A percentile compares a stretch with the other conserved stretches of the same genome.
Conservation (phyloP, 2,797 vertebrate species). For the Valencia hispanica region DNA sequence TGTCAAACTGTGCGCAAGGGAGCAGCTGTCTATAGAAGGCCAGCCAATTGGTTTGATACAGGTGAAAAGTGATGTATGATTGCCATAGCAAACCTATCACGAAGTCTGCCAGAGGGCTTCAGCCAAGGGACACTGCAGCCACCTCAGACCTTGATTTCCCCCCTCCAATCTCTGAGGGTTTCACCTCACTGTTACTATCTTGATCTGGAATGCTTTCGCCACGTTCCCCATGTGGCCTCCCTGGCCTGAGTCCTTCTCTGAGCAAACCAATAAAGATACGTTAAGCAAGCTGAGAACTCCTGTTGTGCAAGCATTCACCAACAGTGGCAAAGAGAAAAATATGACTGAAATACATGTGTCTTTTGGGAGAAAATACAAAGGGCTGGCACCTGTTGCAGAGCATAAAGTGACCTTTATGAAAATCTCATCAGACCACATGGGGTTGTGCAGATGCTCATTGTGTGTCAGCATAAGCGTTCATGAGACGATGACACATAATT, state of each 20-base stretch:
- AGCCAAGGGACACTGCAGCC: constrained; percentile 62
- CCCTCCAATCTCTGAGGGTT: constrained; percentile 53
- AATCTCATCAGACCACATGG: constrained; percentile 18
- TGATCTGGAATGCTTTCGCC: constrained; percentile 38
- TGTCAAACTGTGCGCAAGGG: constrained; percentile 68
- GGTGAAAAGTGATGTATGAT: constrained; percentile 80
- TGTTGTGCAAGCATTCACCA: constrained; percentile 13
- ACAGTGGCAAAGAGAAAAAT: constrained; percentile 35
- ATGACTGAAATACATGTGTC: constrained; percentile 36
- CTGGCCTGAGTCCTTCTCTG: constrained; percentile 38
- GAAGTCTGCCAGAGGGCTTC: constrained; percentile 68
- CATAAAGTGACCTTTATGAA: constrained; percentile 39
- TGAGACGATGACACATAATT: constrained; percentile 19
- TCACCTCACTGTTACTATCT: constrained; percentile 53
- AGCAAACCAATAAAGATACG: constrained; percentile 57
- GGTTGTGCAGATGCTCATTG: not conserved
- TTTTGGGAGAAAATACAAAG: constrained; percentile 22
- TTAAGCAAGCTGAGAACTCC: constrained; percentile 23
- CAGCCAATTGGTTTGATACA: constrained; percentile 77
- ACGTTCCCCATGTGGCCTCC: constrained; percentile 52
- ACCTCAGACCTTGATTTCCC: constrained; percentile 71
- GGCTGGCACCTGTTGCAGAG: constrained; percentile 18
- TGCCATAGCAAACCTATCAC: constrained; percentile 73
- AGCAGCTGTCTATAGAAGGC: constrained; percentile 77
- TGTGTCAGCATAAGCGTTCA: constrained; percentile 7